Percentiles rank a stretch among this genome's conserved stretches.
Conservation (phyloP, 1,140 invertebrate species). For the Physella acuta region DNA sequence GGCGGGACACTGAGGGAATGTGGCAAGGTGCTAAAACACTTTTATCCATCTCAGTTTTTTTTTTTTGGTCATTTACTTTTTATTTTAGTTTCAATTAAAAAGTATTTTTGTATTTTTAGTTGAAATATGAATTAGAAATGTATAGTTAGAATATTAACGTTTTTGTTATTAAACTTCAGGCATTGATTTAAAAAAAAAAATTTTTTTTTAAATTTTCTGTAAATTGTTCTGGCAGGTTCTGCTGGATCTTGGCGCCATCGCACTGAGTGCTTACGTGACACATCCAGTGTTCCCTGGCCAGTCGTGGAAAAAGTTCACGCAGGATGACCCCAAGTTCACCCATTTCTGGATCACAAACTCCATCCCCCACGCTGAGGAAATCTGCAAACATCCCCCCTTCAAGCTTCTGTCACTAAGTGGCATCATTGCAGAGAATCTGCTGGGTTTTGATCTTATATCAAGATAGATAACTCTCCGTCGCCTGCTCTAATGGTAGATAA, state of each 20-base stretch:
- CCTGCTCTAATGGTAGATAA: too few relatives aligned
- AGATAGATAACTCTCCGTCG: too few relatives aligned
- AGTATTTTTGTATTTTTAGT: too few relatives aligned
- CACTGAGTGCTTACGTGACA: constrained; percentile 57
- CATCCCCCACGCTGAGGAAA: constrained; percentile 54
- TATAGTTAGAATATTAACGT: too few relatives aligned
- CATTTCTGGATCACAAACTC: constrained; percentile 61
- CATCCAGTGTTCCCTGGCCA: constrained; percentile 60
- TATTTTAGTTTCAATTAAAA: too few relatives aligned
- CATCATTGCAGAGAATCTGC: constrained; percentile 52
- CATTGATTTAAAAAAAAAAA: too few relatives aligned
- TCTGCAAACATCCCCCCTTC: constrained; percentile 53
- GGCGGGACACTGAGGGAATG: constrained; percentile 58
- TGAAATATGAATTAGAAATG: too few relatives aligned
- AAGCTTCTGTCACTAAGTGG: constrained; percentile 53
- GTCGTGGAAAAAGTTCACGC: constrained; percentile 55
- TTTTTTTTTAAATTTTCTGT: too few relatives aligned
- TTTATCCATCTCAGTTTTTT: too few relatives aligned
- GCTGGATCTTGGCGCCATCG: constrained; percentile 46
- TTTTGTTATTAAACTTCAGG: too few relatives aligned
- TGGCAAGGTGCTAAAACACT: constrained; percentile 59
- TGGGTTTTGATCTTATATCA: constrained; percentile 59
- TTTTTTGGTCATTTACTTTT: too few relatives aligned
- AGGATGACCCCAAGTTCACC: constrained; percentile 46
- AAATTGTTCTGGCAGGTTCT: constrained; percentile 50